Percentiles rank a stretch among this genome's conserved stretches.
These are phyloP conservation scores for Nestor notabilis DNA, from an alignment of 2,113 vertebrate species.

Conservation along the genomic window DNA sequence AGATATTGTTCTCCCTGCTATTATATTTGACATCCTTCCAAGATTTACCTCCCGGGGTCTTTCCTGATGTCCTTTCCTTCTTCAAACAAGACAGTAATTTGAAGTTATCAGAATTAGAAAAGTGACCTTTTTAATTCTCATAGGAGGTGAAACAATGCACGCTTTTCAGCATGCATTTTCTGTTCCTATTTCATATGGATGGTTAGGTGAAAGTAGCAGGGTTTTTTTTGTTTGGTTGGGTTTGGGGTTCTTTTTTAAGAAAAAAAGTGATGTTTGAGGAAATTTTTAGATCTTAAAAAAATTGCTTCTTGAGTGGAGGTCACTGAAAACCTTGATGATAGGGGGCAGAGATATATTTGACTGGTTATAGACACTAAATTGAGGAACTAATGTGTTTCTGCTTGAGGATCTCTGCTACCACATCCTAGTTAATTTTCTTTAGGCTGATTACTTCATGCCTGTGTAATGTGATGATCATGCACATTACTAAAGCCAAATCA, in stretches of 20 bases:
- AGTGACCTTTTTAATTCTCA: neutral
- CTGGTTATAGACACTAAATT: neutral
- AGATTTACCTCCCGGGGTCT: neutral
- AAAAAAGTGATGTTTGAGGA: neutral
- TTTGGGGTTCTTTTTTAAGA: neutral
- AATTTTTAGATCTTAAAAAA: neutral
- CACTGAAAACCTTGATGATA: neutral
- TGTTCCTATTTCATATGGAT: neutral
- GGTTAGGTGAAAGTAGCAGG: neutral
- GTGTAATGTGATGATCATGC: slow-evolving; percentile 4
- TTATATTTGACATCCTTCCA: neutral
- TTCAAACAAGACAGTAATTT: neutral
- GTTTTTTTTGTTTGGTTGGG: neutral
- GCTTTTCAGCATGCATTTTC: neutral
- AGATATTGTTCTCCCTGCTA: neutral
- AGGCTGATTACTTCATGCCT: slow-evolving; percentile 37
- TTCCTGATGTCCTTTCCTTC: neutral
- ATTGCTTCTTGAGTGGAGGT: neutral
- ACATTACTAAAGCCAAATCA: neutral
- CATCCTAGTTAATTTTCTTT: slow-evolving; percentile 9
- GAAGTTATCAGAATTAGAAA: neutral
- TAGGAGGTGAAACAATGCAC: neutral
- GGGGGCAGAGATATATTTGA: neutral
- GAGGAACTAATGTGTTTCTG: neutral
- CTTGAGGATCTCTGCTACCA: neutral